Conservation (phyloP, 2,888 invertebrate species). For the Pachycephus smyrnensis region DNA sequence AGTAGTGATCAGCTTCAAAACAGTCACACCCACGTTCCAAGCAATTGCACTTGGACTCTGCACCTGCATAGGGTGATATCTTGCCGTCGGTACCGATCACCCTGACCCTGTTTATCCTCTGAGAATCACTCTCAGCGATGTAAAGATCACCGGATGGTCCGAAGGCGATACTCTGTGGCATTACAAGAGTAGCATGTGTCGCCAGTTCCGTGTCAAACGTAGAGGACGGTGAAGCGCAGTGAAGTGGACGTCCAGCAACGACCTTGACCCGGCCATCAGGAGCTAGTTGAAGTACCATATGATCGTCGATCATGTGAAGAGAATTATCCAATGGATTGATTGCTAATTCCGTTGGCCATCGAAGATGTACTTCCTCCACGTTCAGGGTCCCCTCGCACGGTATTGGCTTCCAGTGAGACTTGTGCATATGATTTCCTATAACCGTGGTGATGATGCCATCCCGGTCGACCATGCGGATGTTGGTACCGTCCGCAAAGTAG, state of each 20-base stretch:
- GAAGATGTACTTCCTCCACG: slow-evolving; percentile 91
- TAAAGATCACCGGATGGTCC: slow-evolving; percentile 92
- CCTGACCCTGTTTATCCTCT: slow-evolving; percentile 90
- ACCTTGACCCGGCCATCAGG: slow-evolving; percentile 92
- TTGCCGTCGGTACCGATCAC: slow-evolving; percentile 94
- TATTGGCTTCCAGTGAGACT: slow-evolving; percentile 93
- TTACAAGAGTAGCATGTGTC: slow-evolving; percentile 89
- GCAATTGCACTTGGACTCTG: slow-evolving; percentile 94
- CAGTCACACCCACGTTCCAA: slow-evolving; percentile 92
- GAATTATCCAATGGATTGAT: slow-evolving; percentile 96
- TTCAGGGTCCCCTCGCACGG: slow-evolving; percentile 92
- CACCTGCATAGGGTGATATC: slow-evolving; percentile 93
- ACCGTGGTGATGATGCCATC: slow-evolving; percentile 93
- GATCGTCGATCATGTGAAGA: slow-evolving; percentile 95
- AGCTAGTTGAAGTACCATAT: slow-evolving; percentile 93
- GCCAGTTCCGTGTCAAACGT: slow-evolving; percentile 89
- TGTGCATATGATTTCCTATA: slow-evolving; percentile 93
- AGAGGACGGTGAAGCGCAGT: slow-evolving; percentile 87
- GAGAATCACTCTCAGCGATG: slow-evolving; percentile 96
- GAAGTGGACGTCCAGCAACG: slow-evolving; percentile 92
- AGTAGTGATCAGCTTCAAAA: slow-evolving; percentile 90
- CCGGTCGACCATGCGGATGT: slow-evolving; percentile 91
- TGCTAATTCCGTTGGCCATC: slow-evolving; percentile 96
- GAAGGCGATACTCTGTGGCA: slow-evolving; percentile 95
- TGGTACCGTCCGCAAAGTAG: slow-evolving; percentile 96